A percentile compares a stretch with the other conserved stretches of the same genome.
Evolutionary conservation across 2,888 invertebrate genomes (phyloP).

Genomic region (Papilio gigon): DNA sequence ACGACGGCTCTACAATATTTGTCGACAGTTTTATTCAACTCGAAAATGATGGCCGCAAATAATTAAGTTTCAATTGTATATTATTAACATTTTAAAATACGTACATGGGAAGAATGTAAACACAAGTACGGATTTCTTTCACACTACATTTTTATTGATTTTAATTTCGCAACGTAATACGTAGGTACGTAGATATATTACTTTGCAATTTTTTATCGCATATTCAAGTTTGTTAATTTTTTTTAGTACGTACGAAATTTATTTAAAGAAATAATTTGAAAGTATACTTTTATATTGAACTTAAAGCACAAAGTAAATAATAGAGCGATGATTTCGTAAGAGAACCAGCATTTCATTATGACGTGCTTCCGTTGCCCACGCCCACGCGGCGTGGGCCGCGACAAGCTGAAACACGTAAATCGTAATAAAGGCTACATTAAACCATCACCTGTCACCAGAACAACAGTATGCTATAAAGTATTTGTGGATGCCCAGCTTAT

Average conservation of each 20-base stretch:
- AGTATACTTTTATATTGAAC: neutral
- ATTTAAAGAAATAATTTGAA: neutral
- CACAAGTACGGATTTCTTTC: neutral
- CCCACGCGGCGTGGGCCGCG: conserved; percentile 54
- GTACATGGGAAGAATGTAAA: neutral
- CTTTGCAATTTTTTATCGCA: too few relatives aligned
- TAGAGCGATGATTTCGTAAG: conserved; percentile 18
- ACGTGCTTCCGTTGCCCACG: conserved; percentile 41
- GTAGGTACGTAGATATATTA: too few relatives aligned
- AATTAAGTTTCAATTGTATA: neutral
- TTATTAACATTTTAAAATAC: neutral
- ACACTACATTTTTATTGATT: too few relatives aligned
- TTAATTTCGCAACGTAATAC: too few relatives aligned
- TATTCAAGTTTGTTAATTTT: too few relatives aligned
- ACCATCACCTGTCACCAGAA: conserved; percentile 55
- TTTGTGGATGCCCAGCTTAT: conserved; percentile 53
- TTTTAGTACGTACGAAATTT: too few relatives aligned
- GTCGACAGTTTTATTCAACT: conserved; percentile 47
- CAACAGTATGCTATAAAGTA: conserved; percentile 57
- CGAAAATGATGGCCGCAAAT: conserved; percentile 36
- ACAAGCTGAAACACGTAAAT: conserved; percentile 64
- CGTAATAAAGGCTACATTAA: conserved; percentile 66
- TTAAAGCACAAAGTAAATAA: neutral
- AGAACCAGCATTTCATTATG: conserved; percentile 8
- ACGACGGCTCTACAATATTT: conserved; percentile 49